phyloP scores from a whole-genome alignment of 2,113 vertebrate genomes.

The Onychostruthus taczanowskii region DNA sequence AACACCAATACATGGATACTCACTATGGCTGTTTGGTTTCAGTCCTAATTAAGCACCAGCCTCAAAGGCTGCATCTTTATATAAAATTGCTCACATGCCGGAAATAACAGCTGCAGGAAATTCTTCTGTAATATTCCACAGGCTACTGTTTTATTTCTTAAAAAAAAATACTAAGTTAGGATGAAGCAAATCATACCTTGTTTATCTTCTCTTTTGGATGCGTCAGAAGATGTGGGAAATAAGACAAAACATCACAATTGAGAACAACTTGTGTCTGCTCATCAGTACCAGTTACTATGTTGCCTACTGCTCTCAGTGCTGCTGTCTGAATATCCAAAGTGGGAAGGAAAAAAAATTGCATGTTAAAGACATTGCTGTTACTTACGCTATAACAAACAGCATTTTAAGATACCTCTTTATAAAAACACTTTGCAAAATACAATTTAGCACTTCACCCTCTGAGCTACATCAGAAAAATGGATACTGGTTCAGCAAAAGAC shows the following conservation, averaged over 20 bases:
- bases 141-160: neutral
- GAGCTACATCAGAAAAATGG: neutral
- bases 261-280: constrained; percentile 99
- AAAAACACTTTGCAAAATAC: neutral
- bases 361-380: constrained; percentile 30
- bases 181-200: constrained; percentile 80
- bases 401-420: neutral
- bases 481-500: neutral
- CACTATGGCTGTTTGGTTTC: neutral
- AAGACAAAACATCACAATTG: constrained; percentile 97
- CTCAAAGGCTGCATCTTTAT: neutral
- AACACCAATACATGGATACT: neutral
- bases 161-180: neutral
- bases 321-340: constrained; percentile 81
- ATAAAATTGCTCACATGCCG: neutral
- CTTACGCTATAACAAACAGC: neutral
- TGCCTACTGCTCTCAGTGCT: constrained; percentile 95
- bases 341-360: constrained; percentile 17
- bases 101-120: neutral
- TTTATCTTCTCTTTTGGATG: constrained; percentile 99
- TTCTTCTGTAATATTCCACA: neutral
- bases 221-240: constrained; percentile 95
- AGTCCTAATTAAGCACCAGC: neutral
- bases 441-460: neutral
- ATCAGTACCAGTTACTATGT: constrained; percentile 98